Conservation (phyloP, 2,888 invertebrate genomes). For the Melipona bicolor region DNA sequence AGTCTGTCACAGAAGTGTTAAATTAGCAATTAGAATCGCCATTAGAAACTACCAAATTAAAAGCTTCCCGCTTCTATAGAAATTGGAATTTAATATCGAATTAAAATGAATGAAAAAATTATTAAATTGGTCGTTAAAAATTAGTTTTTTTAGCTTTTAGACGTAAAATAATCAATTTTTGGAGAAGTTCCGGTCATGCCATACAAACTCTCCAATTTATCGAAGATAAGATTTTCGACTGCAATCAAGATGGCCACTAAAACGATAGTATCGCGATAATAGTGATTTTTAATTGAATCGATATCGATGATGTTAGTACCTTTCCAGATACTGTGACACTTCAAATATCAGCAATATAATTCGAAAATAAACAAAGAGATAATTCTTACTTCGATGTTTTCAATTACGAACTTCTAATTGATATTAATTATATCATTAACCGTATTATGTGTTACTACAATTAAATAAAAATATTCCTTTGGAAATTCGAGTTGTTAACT, state of each 20-base stretch:
- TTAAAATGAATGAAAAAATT: no score
- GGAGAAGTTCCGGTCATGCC: neutral
- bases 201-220: neutral
- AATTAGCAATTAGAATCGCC: neutral
- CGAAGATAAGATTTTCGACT: neutral
- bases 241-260: neutral
- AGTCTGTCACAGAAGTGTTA: neutral
- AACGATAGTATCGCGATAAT: neutral
- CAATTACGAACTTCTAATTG: no score
- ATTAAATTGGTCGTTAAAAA: no score
- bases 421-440: no score
- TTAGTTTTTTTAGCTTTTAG: no score
- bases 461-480: no score
- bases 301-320: neutral
- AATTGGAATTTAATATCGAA: neutral
- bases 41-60: no score
- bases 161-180: neutral
- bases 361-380: neutral
- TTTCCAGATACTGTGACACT: neutral
- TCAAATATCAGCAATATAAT: conserved; percentile 1
- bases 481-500: no score
- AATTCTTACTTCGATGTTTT: neutral
- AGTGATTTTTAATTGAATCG: neutral
- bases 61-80: neutral
- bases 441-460: no score